These are phyloP conservation scores for Drosophila incognita DNA, from an alignment of 2,888 invertebrate genomes.

Conservation along the genomic window DNA sequence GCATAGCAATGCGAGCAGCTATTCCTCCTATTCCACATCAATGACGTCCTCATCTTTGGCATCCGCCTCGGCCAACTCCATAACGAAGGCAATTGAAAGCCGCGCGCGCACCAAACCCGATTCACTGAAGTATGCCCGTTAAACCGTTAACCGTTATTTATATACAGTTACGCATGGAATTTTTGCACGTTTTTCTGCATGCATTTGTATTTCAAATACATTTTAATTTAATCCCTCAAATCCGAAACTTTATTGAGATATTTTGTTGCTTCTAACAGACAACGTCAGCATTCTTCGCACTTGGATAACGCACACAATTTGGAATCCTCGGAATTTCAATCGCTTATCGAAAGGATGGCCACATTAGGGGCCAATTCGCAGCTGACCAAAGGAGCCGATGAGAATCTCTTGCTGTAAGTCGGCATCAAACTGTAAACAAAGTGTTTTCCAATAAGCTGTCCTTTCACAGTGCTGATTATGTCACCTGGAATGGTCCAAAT, in stretches of 20 bases:
- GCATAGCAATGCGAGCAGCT: slow-evolving; percentile 60
- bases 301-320: slow-evolving; percentile 64
- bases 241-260: background rate
- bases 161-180: slow-evolving; percentile 55
- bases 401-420: slow-evolving; percentile 91
- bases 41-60: slow-evolving; percentile 66
- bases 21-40: slow-evolving; percentile 71
- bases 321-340: slow-evolving; percentile 83
- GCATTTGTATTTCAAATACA: background rate
- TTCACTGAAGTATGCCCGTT: slow-evolving; percentile 83
- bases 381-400: slow-evolving; percentile 92
- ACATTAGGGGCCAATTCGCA: slow-evolving; percentile 90
- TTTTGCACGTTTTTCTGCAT: slow-evolving; percentile 37
- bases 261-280: slow-evolving; percentile 51
- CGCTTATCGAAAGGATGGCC: slow-evolving; percentile 81
- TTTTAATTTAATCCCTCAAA: background rate
- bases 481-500: slow-evolving; percentile 93
- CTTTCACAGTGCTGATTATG: slow-evolving; percentile 90
- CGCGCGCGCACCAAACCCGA: slow-evolving; percentile 83
- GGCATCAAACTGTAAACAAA: background rate
- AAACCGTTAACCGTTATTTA: slow-evolving; percentile 38
- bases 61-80: slow-evolving; percentile 54
- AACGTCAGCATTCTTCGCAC: slow-evolving; percentile 67
- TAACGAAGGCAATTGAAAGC: slow-evolving; percentile 71
- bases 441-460: fast-evolving